Conservation (phyloP, 2,797 vertebrate genomes). For the Australoheros facetus region DNA sequence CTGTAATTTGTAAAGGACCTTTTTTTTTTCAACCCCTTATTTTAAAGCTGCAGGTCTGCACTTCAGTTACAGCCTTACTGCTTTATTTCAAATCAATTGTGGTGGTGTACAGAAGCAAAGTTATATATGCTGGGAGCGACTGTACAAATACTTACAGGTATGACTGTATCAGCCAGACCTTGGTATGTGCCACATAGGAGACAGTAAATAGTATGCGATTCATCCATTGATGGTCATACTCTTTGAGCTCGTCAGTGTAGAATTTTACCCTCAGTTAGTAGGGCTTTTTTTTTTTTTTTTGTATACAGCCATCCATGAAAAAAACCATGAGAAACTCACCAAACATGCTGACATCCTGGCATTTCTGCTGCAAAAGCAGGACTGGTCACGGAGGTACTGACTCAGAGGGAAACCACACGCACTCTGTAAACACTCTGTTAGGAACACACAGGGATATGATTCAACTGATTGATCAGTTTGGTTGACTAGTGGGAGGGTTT, state of each 20-base stretch:
- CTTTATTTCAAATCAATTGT: neutral
- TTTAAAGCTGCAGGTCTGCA: neutral
- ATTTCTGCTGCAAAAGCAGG: slow-evolving; percentile 83
- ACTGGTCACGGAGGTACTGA: slow-evolving; percentile 70
- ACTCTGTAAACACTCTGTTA: slow-evolving; percentile 54
- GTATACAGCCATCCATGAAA: neutral
- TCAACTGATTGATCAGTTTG: slow-evolving; percentile 4
- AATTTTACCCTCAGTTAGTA: neutral
- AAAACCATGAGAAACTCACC: slow-evolving; percentile 66
- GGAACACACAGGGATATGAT: neutral
- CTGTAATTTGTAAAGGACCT: neutral
- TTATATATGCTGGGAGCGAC: neutral
- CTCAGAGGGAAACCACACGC: slow-evolving; percentile 83
- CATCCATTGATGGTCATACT: neutral
- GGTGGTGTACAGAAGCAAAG: neutral
- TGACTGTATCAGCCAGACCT: neutral
- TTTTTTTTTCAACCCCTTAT: neutral
- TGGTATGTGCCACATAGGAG: neutral
- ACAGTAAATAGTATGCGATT: neutral
- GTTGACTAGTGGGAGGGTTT: neutral
- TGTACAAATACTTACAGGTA: neutral
- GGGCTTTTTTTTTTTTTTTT: neutral
- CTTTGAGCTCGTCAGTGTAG: neutral
- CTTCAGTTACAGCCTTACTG: neutral
- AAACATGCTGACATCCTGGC: slow-evolving; percentile 86